phyloP scores from a whole-genome alignment of 2,888 invertebrate species.

The Amorpha juglandis region DNA sequence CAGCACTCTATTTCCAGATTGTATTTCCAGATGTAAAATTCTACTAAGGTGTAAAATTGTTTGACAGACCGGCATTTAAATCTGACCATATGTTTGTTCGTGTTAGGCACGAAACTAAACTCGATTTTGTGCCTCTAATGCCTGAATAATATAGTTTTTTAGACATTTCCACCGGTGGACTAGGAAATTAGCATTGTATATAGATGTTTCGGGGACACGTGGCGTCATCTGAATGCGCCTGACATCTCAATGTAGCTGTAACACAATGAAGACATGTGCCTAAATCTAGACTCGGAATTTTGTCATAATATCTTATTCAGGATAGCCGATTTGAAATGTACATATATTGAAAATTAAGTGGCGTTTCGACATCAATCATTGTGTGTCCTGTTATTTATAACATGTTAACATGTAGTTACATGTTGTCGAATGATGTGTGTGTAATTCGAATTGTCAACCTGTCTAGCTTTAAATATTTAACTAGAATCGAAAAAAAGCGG shows the following conservation, averaged over 20 bases:
- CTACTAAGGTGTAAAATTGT: background rate
- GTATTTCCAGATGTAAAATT: background rate
- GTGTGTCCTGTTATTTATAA: background rate
- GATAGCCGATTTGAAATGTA: background rate
- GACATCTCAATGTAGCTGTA: conserved; percentile 15
- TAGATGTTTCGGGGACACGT: conserved; percentile 17
- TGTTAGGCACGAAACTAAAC: conserved; percentile 8
- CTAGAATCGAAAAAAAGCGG: too few relatives aligned
- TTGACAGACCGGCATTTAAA: background rate
- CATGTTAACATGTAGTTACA: background rate
- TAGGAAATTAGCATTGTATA: conserved; percentile 23
- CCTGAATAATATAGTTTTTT: conserved; percentile 22
- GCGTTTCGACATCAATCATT: background rate
- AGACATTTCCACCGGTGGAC: conserved; percentile 9
- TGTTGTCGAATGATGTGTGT: background rate
- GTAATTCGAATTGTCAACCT: background rate
- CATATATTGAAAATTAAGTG: conserved; percentile 1
- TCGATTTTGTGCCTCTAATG: conserved; percentile 12
- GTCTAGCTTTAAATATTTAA: background rate
- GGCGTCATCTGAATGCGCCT: conserved; percentile 16
- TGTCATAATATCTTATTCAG: background rate
- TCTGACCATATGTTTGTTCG: background rate
- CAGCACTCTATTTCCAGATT: too few relatives aligned
- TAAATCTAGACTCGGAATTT: conserved; percentile 15
- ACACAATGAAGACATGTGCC: conserved; percentile 1